Conservation (phyloP, 2,113 vertebrate genomes). For the Epinephelus lanceolatus region DNA sequence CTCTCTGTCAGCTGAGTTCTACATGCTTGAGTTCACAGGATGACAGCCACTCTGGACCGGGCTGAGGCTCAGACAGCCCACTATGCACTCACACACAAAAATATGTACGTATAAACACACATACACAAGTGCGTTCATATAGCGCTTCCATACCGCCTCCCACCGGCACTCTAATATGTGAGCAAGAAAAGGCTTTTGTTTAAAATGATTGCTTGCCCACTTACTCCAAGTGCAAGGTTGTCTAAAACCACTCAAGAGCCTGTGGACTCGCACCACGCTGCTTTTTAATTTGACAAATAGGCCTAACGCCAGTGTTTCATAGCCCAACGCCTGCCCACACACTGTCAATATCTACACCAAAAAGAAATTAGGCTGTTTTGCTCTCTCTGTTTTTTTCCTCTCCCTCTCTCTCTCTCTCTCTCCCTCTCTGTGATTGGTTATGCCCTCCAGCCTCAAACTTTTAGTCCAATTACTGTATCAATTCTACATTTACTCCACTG, state of each 20-base stretch:
- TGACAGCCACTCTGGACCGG: constrained; percentile 61
- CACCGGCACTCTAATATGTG: constrained; percentile 19
- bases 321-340: constrained; percentile 66
- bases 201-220: constrained; percentile 65
- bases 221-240: constrained; percentile 58
- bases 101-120: constrained; percentile 19
- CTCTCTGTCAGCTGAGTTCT: constrained; percentile 56
- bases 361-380: constrained; percentile 56
- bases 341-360: constrained; percentile 70
- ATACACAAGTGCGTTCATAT: constrained; percentile 1
- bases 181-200: constrained; percentile 64
- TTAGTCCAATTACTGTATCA: constrained; percentile 75
- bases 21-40: constrained; percentile 70
- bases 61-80: constrained; percentile 48
- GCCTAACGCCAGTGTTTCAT: constrained; percentile 66
- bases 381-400: constrained; percentile 7
- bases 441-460: constrained; percentile 62
- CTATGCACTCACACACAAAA: constrained; percentile 24
- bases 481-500: constrained; percentile 65
- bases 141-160: constrained; percentile 24
- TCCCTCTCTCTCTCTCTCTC: constrained; percentile 24
- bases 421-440: constrained; percentile 47
- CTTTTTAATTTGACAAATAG: constrained; percentile 80
- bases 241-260: constrained; percentile 73
- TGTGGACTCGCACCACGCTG: constrained; percentile 53